Percentiles rank a stretch among this genome's conserved stretches.
phyloP scores from a whole-genome alignment of 2,888 invertebrate genomes.

The Cantharis rustica region DNA sequence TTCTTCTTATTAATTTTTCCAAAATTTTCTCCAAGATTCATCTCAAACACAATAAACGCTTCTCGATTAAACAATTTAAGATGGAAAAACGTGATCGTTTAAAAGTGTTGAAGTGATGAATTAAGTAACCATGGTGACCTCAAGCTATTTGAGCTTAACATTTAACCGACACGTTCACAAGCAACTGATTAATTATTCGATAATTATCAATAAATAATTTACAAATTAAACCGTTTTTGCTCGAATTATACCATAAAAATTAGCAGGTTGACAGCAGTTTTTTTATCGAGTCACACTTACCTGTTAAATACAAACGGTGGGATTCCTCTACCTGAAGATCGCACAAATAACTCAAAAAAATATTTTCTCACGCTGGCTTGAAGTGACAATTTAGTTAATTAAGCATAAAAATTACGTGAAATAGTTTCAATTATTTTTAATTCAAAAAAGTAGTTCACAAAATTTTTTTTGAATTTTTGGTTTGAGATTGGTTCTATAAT shows the following conservation, averaged over 20 bases:
- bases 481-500: too few relatives aligned
- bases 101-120: slow-evolving; percentile 3
- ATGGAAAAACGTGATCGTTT: neutral
- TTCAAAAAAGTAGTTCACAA: neutral
- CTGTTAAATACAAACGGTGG: neutral
- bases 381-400: neutral
- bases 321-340: neutral
- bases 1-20: neutral
- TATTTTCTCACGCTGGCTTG: neutral
- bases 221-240: neutral
- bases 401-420: neutral
- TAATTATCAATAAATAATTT: slow-evolving; percentile 1
- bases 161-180: slow-evolving; percentile 7
- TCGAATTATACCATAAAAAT: neutral
- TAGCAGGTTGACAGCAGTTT: neutral
- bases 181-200: slow-evolving; percentile 15
- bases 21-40: neutral
- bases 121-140: neutral
- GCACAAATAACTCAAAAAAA: neutral
- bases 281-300: neutral
- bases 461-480: too few relatives aligned
- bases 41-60: neutral
- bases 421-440: neutral
- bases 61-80: neutral
- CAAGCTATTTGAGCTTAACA: neutral